A percentile compares a stretch with the other conserved stretches of the same genome.
Conservation (phyloP, 2,113 vertebrate species). For the Rattus rattus region DNA sequence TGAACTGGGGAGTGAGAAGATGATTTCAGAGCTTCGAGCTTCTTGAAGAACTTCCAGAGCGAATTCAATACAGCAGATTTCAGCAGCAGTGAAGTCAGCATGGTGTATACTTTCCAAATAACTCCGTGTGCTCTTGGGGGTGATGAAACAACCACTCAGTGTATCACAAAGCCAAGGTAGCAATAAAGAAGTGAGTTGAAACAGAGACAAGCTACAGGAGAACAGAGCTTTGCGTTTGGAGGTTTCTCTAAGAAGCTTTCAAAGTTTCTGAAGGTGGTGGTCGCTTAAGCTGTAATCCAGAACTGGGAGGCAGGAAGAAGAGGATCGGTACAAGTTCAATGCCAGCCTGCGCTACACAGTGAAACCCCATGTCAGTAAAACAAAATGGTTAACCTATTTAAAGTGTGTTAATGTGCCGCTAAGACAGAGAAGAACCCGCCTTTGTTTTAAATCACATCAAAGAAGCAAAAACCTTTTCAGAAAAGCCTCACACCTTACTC, state of each 20-base stretch:
- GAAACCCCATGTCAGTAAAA: background rate
- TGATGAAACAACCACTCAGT: slow-evolving; percentile 21
- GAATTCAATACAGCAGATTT: background rate
- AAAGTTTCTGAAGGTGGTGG: background rate
- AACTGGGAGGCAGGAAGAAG: background rate
- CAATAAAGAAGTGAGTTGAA: background rate
- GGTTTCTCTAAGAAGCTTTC: background rate
- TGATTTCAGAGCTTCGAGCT: background rate
- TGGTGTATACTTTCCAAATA: background rate
- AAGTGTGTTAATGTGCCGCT: background rate
- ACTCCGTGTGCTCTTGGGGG: slow-evolving; percentile 15
- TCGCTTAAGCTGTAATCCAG: background rate
- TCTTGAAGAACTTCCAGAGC: background rate
- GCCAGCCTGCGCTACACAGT: background rate
- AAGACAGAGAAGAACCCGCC: background rate
- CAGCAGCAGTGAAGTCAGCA: slow-evolving; percentile 20
- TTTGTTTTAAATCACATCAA: background rate
- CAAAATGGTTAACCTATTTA: background rate
- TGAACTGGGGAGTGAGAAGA: background rate
- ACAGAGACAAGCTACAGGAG: background rate
- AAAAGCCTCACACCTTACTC: background rate
- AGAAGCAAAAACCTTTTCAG: background rate
- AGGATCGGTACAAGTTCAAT: background rate
- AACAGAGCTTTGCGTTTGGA: background rate
- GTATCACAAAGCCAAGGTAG: background rate